Percentiles rank a stretch among this genome's conserved stretches.
These are phyloP conservation scores for Cnemophilus loriae DNA, from an alignment of 2,113 vertebrate species.

Conservation along the genomic window DNA sequence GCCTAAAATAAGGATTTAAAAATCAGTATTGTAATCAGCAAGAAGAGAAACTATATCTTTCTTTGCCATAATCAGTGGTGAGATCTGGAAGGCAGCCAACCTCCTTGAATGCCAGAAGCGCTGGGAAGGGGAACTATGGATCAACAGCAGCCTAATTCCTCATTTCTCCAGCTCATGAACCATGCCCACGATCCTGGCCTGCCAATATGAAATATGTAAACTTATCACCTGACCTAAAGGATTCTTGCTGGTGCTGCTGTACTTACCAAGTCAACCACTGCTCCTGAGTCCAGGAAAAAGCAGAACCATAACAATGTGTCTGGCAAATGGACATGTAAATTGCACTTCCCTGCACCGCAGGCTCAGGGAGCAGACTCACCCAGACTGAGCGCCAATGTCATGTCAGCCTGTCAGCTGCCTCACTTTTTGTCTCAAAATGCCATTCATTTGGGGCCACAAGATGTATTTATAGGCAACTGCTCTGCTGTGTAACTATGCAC, in stretches of 20 bases:
- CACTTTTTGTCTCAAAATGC: not conserved
- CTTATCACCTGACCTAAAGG: not conserved
- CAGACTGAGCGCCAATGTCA: accelerated
- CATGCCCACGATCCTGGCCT: not conserved
- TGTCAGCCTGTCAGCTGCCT: not conserved
- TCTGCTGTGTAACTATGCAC: not conserved
- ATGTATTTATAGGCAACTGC: not conserved
- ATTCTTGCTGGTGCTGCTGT: not conserved
- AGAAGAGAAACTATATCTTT: not conserved
- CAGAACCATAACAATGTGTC: not conserved
- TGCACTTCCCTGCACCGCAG: accelerated
- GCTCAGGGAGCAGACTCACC: not conserved
- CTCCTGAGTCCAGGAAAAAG: not conserved
- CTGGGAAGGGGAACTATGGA: not conserved
- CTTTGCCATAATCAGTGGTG: not conserved
- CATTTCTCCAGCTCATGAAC: not conserved
- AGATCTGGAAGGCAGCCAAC: not conserved
- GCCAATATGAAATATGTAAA: not conserved
- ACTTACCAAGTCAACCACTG: not conserved
- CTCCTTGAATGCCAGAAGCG: not conserved
- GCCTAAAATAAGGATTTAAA: not conserved
- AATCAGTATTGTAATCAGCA: not conserved
- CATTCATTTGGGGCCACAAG: not conserved
- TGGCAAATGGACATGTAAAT: not conserved
- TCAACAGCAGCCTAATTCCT: not conserved